Conservation (phyloP, 1,140 invertebrate species). For the Glossosoma conforme region DNA sequence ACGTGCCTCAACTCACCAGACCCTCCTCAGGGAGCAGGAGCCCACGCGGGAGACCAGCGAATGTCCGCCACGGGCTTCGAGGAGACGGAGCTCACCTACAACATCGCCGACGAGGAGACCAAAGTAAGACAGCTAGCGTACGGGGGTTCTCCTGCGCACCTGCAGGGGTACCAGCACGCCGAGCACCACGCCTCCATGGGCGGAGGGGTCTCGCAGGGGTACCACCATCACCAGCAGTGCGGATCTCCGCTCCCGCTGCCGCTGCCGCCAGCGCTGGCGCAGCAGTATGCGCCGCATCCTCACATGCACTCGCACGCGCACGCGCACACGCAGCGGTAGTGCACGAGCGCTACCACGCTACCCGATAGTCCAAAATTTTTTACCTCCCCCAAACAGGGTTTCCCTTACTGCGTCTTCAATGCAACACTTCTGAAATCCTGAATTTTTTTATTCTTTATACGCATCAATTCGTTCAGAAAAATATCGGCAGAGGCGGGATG, state of each 20-base stretch:
- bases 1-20: constrained; percentile 98
- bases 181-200: constrained; percentile 54
- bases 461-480: no score
- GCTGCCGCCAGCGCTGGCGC: constrained; percentile 53
- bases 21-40: constrained; percentile 68
- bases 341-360: no score
- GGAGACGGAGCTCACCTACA: constrained; percentile 96
- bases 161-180: constrained; percentile 57
- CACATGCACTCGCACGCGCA: constrained; percentile 63
- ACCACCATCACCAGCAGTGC: constrained; percentile 52
- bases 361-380: no score
- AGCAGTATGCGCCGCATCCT: constrained; percentile 56
- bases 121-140: constrained; percentile 95
- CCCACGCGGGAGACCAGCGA: constrained; percentile 79
- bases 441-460: no score
- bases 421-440: no score
- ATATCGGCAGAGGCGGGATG: no score
- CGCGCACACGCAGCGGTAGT: constrained; percentile 66
- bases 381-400: no score
- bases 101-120: constrained; percentile 89
- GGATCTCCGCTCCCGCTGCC: constrained; percentile 56
- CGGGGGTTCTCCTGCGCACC: constrained; percentile 56
- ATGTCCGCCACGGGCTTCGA: constrained; percentile 99
- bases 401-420: no score
- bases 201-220: constrained; percentile 53